A percentile compares a stretch with the other conserved stretches of the same genome.
phyloP scores from a whole-genome alignment of 2,888 invertebrate genomes.

The Tachina fera region DNA sequence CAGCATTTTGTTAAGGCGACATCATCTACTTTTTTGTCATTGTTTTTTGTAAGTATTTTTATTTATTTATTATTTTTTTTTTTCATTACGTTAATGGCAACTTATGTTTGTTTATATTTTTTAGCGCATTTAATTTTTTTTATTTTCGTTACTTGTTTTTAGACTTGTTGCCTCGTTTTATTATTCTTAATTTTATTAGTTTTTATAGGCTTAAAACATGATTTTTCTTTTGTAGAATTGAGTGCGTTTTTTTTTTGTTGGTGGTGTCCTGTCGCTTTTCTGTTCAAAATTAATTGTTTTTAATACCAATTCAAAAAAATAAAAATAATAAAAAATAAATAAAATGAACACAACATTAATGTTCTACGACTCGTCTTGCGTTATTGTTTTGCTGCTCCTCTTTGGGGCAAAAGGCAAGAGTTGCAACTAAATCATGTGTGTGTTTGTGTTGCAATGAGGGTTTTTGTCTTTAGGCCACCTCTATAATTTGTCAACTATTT shows the following conservation, averaged over 20 bases:
- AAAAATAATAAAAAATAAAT: slow-evolving; percentile 3
- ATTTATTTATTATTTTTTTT: not conserved
- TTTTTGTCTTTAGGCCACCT: slow-evolving; percentile 56
- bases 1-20: slow-evolving; percentile 69
- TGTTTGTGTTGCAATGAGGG: slow-evolving; percentile 62
- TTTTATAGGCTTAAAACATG: slow-evolving; percentile 60
- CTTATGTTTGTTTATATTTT: slow-evolving; percentile 19
- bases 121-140: not conserved
- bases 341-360: not conserved
- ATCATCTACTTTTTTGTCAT: slow-evolving; percentile 57
- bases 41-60: not conserved
- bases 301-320: slow-evolving; percentile 64
- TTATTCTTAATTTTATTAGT: slow-evolving; percentile 67
- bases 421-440: slow-evolving; percentile 72
- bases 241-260: slow-evolving; percentile 25
- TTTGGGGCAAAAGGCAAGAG: slow-evolving; percentile 50
- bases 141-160: slow-evolving; percentile 39
- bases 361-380: slow-evolving; percentile 14
- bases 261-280: slow-evolving; percentile 59
- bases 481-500: slow-evolving; percentile 79
- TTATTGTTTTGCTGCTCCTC: slow-evolving; percentile 45
- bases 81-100: slow-evolving; percentile 43
- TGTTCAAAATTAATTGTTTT: slow-evolving; percentile 71
- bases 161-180: slow-evolving; percentile 53
- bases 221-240: slow-evolving; percentile 38